Evolutionary conservation across 2,888 invertebrate genomes (phyloP), one percentile per base, ranked within the genome.

Genomic region (Piscicola geometra): DNA sequence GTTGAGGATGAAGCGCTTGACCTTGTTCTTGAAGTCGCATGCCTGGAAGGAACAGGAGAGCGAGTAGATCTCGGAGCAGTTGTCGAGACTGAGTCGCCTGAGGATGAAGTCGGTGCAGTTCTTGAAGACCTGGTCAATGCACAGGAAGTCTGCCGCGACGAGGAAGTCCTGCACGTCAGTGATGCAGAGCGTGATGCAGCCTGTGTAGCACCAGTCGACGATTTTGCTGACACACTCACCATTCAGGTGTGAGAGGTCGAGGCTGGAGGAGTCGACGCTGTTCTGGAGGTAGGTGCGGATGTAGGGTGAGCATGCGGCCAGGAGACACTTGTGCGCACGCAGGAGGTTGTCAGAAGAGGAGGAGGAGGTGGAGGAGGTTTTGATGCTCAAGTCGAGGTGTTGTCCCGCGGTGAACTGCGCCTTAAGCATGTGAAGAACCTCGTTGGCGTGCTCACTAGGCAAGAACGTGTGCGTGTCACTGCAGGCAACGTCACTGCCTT

Each of bases 161-260:
- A 69, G 69, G 36, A 69, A 47, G 25, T 69, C 69, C 25, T 69
- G 60, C 60, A 56, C 60, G n/a, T 56, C 60, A 3, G 60, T 18
- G 21, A 56, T 56, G 21, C 15, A 56, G 3, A 56, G 15, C 25
- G 9, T 56, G 3, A 56, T 56, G 25, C 3, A 21, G 60, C 60
- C 60, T 25, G 60, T 25, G 25, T 56, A 56, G 25, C 60, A 56
- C 93, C 80, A 69, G 21, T 69, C 69, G 5, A 69, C 36, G 25
- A 69, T 25, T 15, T 35, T 33, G 25, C 1, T 35, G 36, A 69
- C 47, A 36, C 36, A 25, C 21, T 69, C 36, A 21, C 21, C 15
- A 9, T 47, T 41, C 25, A 35, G 47, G 41, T 69, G 36, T n/a
- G 69, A 69, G 36, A 69, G 36, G 33, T 69, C 36, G n/a, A 69